These are phyloP conservation scores for Oscheius onirici DNA, from an alignment of 2,888 invertebrate genomes.

Conservation along the genomic window DNA sequence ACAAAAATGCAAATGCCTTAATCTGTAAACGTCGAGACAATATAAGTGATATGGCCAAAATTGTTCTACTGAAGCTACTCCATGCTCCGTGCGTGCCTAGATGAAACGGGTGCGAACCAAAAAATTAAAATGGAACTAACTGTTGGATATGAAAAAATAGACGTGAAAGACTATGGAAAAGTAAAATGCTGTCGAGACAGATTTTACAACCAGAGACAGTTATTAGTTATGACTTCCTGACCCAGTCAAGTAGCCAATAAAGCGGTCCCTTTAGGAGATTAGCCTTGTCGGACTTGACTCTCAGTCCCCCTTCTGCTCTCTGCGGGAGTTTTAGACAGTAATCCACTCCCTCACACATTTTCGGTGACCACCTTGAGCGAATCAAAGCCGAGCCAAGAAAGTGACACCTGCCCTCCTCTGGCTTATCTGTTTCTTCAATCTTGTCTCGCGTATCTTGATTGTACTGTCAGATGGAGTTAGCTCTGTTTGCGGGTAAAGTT, in stretches of 20 bases:
- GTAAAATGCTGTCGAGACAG: neutral
- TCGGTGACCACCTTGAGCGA: neutral
- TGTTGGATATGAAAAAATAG: no score
- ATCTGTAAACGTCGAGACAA: no score
- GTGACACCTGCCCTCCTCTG: neutral
- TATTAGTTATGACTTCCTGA: neutral
- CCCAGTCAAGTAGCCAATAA: no score
- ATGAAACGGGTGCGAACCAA: no score
- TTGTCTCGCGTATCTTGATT: constrained; percentile 8
- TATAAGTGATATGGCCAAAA: no score
- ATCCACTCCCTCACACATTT: neutral
- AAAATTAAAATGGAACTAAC: no score
- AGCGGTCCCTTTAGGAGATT: constrained; percentile 7
- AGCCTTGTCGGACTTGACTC: neutral
- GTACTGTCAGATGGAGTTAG: constrained; percentile 17
- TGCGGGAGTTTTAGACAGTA: constrained; percentile 8
- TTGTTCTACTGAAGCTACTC: no score
- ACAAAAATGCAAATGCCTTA: no score
- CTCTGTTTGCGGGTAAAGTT: no score
- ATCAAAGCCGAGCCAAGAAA: neutral
- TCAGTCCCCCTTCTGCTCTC: neutral
- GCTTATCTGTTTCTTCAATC: constrained; percentile 19
- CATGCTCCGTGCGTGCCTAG: no score
- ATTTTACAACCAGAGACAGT: neutral
- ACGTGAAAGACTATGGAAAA: no score